Evolutionary conservation across 2,888 invertebrate genomes (phyloP).

Genomic region (Ypsolopha sequella): DNA sequence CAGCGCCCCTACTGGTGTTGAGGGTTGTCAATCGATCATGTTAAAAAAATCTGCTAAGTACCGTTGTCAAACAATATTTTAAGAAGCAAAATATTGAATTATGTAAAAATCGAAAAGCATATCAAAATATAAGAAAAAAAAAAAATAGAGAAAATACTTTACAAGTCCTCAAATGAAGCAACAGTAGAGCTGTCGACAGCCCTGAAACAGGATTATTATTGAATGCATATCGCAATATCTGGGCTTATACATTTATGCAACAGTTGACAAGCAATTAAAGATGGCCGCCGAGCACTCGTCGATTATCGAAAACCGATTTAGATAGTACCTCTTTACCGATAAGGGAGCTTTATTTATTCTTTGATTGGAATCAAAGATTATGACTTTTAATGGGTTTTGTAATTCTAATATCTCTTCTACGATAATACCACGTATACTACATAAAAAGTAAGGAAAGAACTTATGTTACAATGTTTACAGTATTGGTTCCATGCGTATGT

Average conservation of each 20-base stretch:
- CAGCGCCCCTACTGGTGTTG: background rate
- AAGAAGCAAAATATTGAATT: background rate
- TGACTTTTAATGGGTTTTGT: no score
- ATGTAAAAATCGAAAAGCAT: background rate
- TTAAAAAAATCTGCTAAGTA: background rate
- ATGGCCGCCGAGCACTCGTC: background rate
- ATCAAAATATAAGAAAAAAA: background rate
- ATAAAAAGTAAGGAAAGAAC: no score
- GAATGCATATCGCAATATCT: conserved; percentile 1
- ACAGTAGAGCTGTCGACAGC: background rate
- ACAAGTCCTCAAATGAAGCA: no score
- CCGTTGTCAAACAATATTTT: no score
- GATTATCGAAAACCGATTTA: conserved; percentile 2
- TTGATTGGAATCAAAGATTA: no score
- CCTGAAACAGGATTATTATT: background rate
- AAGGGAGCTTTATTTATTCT: no score
- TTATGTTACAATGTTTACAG: no score
- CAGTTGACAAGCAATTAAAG: conserved; percentile 2
- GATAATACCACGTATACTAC: no score
- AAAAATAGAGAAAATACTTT: no score
- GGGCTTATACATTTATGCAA: conserved; percentile 2
- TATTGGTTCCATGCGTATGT: no score
- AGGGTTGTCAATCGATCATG: background rate
- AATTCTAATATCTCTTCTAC: no score
- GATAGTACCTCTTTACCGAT: background rate